Percentiles rank a stretch among this genome's conserved stretches.
Conservation (phyloP, 2,797 vertebrate genomes). For the Cercopithecus neglectus region DNA sequence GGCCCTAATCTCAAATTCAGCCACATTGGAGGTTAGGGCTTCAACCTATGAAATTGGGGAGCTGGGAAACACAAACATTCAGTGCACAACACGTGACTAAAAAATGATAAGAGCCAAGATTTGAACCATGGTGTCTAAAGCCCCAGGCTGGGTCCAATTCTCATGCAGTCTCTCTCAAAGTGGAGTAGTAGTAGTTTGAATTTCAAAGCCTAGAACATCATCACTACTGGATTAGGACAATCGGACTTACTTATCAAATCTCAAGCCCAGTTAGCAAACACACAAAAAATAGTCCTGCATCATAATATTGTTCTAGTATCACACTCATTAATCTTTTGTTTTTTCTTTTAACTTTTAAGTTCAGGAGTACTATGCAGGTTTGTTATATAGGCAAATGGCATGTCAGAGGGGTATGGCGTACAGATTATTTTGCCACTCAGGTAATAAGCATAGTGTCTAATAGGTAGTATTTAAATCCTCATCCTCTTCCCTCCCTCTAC, state of each 20-base stretch:
- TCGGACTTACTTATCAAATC: not conserved
- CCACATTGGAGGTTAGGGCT: not conserved
- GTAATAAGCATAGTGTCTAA: not conserved
- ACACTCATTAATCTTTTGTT: not conserved
- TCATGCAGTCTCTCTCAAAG: not conserved
- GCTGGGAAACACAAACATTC: not conserved
- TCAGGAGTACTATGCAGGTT: not conserved
- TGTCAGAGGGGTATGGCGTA: not conserved
- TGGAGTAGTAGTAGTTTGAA: not conserved
- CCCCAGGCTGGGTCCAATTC: not conserved
- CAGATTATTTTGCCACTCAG: not conserved
- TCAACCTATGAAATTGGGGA: not conserved
- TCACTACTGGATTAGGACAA: not conserved
- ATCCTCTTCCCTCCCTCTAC: not conserved
- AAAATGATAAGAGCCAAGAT: not conserved
- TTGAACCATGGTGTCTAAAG: not conserved
- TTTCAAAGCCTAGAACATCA: not conserved
- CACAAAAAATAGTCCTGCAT: not conserved
- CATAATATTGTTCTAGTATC: not conserved
- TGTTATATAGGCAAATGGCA: not conserved
- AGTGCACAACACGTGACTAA: not conserved
- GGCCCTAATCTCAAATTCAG: not conserved
- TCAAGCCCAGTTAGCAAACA: not conserved
- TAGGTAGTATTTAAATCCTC: not conserved
- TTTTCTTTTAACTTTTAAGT: not conserved